Evolutionary conservation across 2,888 invertebrate species (phyloP).

Genomic region (Sphecodes monilicornis): DNA sequence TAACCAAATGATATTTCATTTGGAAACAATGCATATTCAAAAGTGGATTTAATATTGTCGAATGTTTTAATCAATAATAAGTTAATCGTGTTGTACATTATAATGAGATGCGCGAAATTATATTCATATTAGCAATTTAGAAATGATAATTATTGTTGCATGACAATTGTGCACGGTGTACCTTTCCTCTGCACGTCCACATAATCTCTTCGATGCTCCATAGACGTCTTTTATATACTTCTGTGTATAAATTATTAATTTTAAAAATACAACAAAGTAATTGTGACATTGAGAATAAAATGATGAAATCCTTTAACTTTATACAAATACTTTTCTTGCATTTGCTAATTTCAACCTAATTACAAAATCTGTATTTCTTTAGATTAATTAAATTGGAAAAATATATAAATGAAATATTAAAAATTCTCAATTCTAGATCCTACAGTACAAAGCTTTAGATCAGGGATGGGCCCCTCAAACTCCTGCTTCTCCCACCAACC

Average conservation of each 20-base stretch:
- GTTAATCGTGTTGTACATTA: background rate
- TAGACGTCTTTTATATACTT: background rate
- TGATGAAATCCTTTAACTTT: too few species aligned
- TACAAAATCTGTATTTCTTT: too few species aligned
- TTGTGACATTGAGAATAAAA: too few species aligned
- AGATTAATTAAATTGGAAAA: too few species aligned
- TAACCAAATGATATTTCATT: slow-evolving; percentile 3
- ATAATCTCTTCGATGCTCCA: background rate
- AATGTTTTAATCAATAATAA: background rate
- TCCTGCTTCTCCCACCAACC: too few species aligned
- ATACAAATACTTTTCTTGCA: too few species aligned
- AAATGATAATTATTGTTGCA: background rate
- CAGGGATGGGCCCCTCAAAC: too few species aligned
- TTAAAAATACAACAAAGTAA: background rate
- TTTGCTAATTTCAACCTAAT: too few species aligned
- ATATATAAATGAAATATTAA: too few species aligned
- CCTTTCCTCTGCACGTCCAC: background rate
- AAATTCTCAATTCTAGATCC: too few species aligned
- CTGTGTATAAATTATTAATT: background rate
- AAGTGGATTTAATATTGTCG: background rate
- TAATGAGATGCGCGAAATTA: background rate
- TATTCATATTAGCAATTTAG: background rate
- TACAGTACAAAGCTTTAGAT: too few species aligned
- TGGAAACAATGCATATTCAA: slow-evolving; percentile 1
- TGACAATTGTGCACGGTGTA: background rate